Conservation (phyloP, 2,888 invertebrate species). For the Morpho helenor region DNA sequence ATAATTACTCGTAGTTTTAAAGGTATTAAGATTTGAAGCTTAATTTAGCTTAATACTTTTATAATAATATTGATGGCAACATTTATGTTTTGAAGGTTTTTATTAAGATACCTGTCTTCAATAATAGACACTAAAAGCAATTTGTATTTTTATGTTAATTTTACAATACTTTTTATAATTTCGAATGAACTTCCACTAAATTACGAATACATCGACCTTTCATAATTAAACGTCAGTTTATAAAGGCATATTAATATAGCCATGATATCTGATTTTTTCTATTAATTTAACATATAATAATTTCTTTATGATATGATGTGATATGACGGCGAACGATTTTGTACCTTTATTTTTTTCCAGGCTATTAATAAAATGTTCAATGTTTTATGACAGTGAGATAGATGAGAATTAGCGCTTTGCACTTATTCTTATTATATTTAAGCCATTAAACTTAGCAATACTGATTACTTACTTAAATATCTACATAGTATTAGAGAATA, state of each 20-base stretch:
- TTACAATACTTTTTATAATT: no score
- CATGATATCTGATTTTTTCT: constrained; percentile 5
- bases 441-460: constrained; percentile 19
- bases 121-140: constrained; percentile 23
- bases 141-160: not conserved
- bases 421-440: constrained; percentile 23
- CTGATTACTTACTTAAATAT: constrained; percentile 25
- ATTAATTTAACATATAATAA: constrained; percentile 12
- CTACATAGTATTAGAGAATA: constrained; percentile 16
- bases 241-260: constrained; percentile 10
- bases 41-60: no score
- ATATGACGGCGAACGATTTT: constrained; percentile 73
- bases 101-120: constrained; percentile 3
- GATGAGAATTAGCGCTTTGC: constrained; percentile 28
- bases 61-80: no score
- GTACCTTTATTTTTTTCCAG: constrained; percentile 41
- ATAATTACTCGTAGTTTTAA: not conserved
- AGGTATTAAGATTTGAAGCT: no score
- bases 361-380: constrained; percentile 8
- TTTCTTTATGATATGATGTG: constrained; percentile 58
- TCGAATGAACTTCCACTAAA: no score
- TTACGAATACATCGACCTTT: not conserved
- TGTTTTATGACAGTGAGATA: constrained; percentile 3
- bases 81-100: no score
- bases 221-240: constrained; percentile 11